Evolutionary conservation across 2,113 vertebrate species (phyloP).

Genomic region (human (Homo sapiens)): DNA sequence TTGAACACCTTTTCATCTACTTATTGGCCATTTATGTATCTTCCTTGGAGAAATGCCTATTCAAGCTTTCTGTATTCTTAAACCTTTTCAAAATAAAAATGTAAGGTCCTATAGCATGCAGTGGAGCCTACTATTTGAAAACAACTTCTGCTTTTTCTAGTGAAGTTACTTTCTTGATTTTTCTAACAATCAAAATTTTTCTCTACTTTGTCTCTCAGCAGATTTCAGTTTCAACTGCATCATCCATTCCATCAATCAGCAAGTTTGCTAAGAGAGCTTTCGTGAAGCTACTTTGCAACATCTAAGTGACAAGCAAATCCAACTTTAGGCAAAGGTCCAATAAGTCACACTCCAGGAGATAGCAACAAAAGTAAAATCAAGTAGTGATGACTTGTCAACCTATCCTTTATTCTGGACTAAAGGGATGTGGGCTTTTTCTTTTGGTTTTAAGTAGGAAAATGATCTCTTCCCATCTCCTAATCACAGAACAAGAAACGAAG

Average conservation of each 20-base stretch:
- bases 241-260: neutral
- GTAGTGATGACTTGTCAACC: conserved; percentile 40
- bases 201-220: conserved; percentile 19
- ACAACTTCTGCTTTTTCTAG: neutral
- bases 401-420: conserved; percentile 47
- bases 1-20: neutral
- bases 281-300: conserved; percentile 28
- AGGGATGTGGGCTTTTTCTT: neutral
- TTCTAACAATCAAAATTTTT: conserved; percentile 24
- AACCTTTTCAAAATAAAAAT: conserved; percentile 26
- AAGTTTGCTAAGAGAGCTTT: neutral
- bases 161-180: conserved; percentile 14
- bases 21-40: neutral
- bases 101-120: neutral
- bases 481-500: neutral
- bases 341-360: conserved; percentile 37
- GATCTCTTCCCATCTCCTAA: conserved; percentile 11
- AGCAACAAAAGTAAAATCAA: conserved; percentile 34
- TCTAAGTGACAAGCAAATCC: conserved; percentile 7
- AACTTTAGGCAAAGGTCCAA: conserved; percentile 49
- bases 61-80: neutral
- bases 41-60: neutral
- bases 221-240: neutral
- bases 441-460: conserved; percentile 50
- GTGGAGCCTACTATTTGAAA: neutral